Base-by-base conservation (phyloP, 2,113 vertebrate genomes). In the Dunckerocampus dactyliophorus region DNA sequence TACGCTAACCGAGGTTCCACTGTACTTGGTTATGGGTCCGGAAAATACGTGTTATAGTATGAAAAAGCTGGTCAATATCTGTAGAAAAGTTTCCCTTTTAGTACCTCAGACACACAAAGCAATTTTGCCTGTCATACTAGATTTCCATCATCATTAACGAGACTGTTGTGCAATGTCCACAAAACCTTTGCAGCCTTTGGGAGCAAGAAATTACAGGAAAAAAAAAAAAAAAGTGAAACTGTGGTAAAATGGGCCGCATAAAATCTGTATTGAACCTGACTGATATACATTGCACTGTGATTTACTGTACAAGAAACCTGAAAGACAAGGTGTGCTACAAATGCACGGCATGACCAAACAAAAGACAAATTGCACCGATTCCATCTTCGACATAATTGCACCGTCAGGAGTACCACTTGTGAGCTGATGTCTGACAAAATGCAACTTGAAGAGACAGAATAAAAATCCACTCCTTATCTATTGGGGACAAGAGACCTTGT, bases 131-230 rank as follows among this genome's bases (percentile, higher is more conserved):
- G 86, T 87, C 81, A 76, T 59, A 3, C 43, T 55, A 42, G 39
- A 82, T 87, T 76, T 75, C 63, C 72, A 55, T 87, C 82, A 73
- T 85, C 82, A 82, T 87, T 81, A 87, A 31, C 0, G 47, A 62
- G 62, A 53, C 48, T 57, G 71, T 48, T 77, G 69, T 60, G 58
- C 65, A 70, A 67, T 8, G 58, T 70, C 78, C 42, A 69, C 37
- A 74, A 59, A 72, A 66, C 59, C 58, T 67, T 47, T 69, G 60
- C 37, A 48, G 55, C 20, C 20, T 59, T 62, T 48, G 28, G 58
- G 60, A 68, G 63, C 22, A 56, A 39, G 22, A 21, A 51, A 45
- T 61, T 43, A 67, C 28, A 57, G 51, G 14, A 43, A 63, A 16
- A 56, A 47, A 28, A 28, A 43, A 63, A 16, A 56, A 47, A 28